Base-by-base conservation (phyloP, 1,140 invertebrate species). In the Muscidifurax raptorellus region DNA sequence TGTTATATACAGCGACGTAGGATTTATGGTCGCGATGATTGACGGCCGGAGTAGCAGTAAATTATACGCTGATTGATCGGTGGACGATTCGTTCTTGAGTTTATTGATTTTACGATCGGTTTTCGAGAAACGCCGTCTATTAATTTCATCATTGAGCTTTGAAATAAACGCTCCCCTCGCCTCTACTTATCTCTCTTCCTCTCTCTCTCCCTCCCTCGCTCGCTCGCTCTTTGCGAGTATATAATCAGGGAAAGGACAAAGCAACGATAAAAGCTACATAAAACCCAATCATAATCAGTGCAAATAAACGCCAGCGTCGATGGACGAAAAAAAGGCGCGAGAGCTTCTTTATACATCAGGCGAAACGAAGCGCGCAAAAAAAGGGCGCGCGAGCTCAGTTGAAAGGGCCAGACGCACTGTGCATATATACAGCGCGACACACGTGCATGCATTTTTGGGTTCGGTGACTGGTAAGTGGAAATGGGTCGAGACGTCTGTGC, bases 401-500 rank as follows among this genome's bases (percentile, higher is more conserved):
- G 67, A 66, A 79, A 67, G 77, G 77, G 52, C 52, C 28, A 66
- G 27, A 36, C 22, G 30, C 15, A 72, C 9, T 66, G 66, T 13
- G 69, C 27, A 32, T 13, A 13, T 13, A 32, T 72, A 18, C 36
- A 22, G 40, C 40, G 32, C n/a, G n/a, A n/a, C n/a, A n/a, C n/a
- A 52, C 10, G 44, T 28, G 18, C 27, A 0, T 71, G 30, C 77
- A n/a, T 44, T 66, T 82, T 77, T 44, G 13, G 36, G n/a, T 52
- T 22, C 30, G 25, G 75, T 36, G 52, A 25, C 30, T 69, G 86
- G 82, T 85, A 87, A 90, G 87, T 86, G 89, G 89, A 90, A 90
- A 90, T 90, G 87, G 89, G 90, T 90, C 90, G 89, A 90, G 89
- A 87, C 88, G 89, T 90, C 89, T 90, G 89, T 82, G 87, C 82